Evolutionary conservation across 2,797 vertebrate genomes (phyloP).

Genomic region (Antrozous pallidus): DNA sequence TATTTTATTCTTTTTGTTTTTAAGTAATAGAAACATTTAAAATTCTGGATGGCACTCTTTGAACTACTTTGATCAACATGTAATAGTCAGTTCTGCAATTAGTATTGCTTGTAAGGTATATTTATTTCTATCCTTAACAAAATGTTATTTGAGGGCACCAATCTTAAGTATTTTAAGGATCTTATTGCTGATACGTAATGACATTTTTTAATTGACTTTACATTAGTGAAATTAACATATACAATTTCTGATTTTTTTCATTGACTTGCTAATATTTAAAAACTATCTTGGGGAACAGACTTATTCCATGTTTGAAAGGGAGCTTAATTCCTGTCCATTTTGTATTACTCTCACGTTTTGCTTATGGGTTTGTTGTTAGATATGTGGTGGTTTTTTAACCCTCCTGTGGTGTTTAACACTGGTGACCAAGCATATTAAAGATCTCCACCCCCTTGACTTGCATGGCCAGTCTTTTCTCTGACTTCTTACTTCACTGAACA

Average conservation of each 20-base stretch:
- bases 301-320: neutral
- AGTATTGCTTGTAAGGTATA: neutral
- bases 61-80: neutral
- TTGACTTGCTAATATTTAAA: neutral
- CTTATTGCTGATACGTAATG: neutral
- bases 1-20: neutral
- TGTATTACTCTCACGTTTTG: neutral
- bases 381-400: neutral
- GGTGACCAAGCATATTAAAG: rapidly evolving
- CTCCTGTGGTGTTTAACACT: neutral
- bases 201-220: neutral
- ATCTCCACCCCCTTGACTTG: neutral
- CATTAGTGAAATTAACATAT: neutral
- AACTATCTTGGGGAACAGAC: neutral
- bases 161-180: neutral
- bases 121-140: neutral
- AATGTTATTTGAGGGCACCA: neutral
- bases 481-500: neutral
- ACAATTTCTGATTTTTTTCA: neutral
- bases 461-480: rapidly evolving
- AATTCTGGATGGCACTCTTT: neutral
- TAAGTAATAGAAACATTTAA: constrained; percentile 24
- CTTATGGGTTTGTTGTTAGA: too few relatives aligned
- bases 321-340: neutral
- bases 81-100: neutral